Evolutionary conservation across 1,140 invertebrate species (phyloP).

Genomic region (Aphelinus atriplicis): DNA sequence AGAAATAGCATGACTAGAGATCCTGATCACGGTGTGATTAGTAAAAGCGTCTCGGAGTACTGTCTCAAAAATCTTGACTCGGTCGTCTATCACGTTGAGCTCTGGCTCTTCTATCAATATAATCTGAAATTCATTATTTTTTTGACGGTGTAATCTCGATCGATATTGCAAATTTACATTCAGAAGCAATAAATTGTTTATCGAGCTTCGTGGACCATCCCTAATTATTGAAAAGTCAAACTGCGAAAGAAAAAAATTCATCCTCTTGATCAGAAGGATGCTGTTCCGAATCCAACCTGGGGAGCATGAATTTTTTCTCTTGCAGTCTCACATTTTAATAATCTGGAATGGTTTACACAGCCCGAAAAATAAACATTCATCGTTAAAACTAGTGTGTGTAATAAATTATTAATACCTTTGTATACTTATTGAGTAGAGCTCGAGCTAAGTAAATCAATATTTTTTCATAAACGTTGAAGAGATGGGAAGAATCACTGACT

Average conservation of each 20-base stretch:
- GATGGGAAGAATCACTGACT: conserved; percentile 38
- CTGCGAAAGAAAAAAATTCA: too few relatives aligned
- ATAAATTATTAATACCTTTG: conserved; percentile 36
- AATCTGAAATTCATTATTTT: conserved; percentile 3
- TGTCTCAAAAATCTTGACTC: conserved; percentile 37
- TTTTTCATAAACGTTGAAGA: conserved; percentile 44
- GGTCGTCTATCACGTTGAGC: background rate
- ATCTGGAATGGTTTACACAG: too few relatives aligned
- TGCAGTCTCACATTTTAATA: too few relatives aligned
- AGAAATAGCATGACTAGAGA: conserved; percentile 41
- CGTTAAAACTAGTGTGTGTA: background rate
- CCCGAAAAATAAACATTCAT: conserved; percentile 3
- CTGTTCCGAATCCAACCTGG: too few relatives aligned
- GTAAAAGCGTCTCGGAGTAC: conserved; percentile 42
- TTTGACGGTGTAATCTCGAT: too few relatives aligned
- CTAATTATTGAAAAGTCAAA: too few relatives aligned
- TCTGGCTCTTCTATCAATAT: conserved; percentile 23
- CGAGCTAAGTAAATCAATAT: conserved; percentile 45
- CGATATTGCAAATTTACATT: too few relatives aligned
- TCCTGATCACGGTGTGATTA: conserved; percentile 46
- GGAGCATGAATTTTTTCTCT: too few relatives aligned
- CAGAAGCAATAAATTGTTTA: too few relatives aligned
- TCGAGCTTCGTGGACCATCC: too few relatives aligned
- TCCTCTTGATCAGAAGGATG: too few relatives aligned
- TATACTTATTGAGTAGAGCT: conserved; percentile 41